These are phyloP conservation scores for Turnix velox DNA, from an alignment of 2,113 vertebrate genomes.

Conservation along the genomic window DNA sequence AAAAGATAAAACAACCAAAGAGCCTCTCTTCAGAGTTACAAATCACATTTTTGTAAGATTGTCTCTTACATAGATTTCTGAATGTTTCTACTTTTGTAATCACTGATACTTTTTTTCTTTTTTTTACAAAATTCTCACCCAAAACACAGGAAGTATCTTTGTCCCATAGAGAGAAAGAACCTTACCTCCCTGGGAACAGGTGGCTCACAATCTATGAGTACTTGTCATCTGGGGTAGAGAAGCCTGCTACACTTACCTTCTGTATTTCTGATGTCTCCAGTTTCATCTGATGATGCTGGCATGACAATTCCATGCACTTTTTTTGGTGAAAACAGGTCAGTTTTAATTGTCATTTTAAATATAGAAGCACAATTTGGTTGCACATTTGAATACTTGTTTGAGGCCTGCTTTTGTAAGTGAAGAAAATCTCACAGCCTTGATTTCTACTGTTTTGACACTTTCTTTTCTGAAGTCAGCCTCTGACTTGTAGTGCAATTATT, in stretches of 20 bases:
- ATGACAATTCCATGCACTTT: not conserved
- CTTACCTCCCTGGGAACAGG: not conserved
- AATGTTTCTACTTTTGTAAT: not conserved
- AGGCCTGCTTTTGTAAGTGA: not conserved
- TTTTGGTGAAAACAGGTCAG: not conserved
- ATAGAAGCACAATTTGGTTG: not conserved
- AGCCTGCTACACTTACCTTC: not conserved
- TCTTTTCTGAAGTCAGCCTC: conserved; percentile 31
- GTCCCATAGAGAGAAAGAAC: not conserved
- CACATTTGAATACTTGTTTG: not conserved
- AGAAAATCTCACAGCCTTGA: conserved; percentile 8
- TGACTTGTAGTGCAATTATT: conserved; percentile 33
- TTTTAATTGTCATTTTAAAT: conserved; percentile 11
- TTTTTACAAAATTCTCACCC: not conserved
- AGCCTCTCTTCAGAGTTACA: not conserved
- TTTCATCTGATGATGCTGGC: not conserved
- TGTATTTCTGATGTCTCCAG: not conserved
- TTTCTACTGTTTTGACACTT: conserved; percentile 40
- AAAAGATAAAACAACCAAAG: not conserved
- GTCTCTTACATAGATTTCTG: not conserved
- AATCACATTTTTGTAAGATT: not conserved
- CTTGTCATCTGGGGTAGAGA: not conserved
- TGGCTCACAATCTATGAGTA: not conserved
- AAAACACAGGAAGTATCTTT: not conserved
- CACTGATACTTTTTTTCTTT: not conserved